Conservation (phyloP, 2,888 invertebrate species). For the Cyclophora punctaria region DNA sequence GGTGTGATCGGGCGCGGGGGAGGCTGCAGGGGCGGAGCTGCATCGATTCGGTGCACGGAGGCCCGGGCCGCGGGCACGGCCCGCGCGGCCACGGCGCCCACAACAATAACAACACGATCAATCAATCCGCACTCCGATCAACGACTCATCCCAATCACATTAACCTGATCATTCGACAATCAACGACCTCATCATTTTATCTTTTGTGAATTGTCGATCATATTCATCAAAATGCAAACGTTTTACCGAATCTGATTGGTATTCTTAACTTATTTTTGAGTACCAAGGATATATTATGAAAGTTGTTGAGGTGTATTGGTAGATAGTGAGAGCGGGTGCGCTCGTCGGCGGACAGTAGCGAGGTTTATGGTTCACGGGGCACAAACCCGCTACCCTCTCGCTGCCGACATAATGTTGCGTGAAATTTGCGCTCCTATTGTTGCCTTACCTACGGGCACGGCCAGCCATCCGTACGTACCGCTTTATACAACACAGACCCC, state of each 20-base stretch:
- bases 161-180: too few relatives aligned
- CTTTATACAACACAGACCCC: conserved; percentile 9
- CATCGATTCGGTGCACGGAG: conserved; percentile 1
- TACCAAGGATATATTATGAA: too few relatives aligned
- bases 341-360: background rate
- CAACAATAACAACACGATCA: background rate
- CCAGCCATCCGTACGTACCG: conserved; percentile 10
- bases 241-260: too few relatives aligned
- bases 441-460: conserved; percentile 29
- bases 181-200: too few relatives aligned
- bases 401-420: conserved; percentile 64
- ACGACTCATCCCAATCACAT: too few relatives aligned
- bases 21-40: conserved; percentile 2
- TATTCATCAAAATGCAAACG: too few relatives aligned
- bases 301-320: too few relatives aligned
- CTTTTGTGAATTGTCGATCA: too few relatives aligned
- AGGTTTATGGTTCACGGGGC: conserved; percentile 16
- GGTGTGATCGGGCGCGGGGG: background rate
- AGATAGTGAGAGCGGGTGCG: background rate
- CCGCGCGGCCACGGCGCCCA: background rate
- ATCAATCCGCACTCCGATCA: background rate
- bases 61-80: background rate
- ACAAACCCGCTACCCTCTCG: conserved; percentile 9
- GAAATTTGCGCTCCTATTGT: conserved; percentile 64
- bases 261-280: too few relatives aligned